Evolutionary conservation across 2,113 vertebrate species (phyloP).

Genomic region (Takifugu flavidus): DNA sequence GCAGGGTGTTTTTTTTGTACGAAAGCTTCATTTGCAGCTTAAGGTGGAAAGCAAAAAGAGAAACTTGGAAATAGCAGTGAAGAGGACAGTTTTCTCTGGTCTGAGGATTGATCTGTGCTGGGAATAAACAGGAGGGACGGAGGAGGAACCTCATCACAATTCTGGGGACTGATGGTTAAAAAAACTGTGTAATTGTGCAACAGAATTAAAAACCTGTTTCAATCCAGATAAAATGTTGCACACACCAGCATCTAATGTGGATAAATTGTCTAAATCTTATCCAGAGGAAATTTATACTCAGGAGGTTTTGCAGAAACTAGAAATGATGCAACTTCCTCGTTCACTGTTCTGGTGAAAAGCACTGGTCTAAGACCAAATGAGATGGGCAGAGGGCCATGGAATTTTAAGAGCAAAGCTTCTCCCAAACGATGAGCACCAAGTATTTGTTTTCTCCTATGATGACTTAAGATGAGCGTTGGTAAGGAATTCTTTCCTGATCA

Average conservation of each 20-base stretch:
- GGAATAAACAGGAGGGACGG: constrained; percentile 26
- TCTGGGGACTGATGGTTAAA: constrained; percentile 28
- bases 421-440: not conserved
- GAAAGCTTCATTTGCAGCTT: constrained; percentile 14
- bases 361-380: not conserved
- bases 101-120: constrained; percentile 22
- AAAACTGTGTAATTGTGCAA: constrained; percentile 13
- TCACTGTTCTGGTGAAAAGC: not conserved
- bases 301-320: not conserved
- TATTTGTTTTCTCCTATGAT: not conserved
- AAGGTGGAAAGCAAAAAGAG: constrained; percentile 23
- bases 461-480: too few relatives aligned
- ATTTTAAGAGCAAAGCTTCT: constrained; percentile 3
- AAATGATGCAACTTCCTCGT: not conserved
- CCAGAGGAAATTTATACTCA: not conserved
- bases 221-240: not conserved
- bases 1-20: constrained; percentile 13
- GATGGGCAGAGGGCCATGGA: constrained; percentile 1
- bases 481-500: too few relatives aligned
- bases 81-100: constrained; percentile 7
- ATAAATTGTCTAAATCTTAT: too few relatives aligned
- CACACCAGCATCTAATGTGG: too few relatives aligned
- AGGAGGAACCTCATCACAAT: constrained; percentile 31
- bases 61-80: constrained; percentile 28
- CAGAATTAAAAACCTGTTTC: not conserved